Evolutionary conservation across 2,888 invertebrate species (phyloP).

Genomic region (Tholera decimalis): DNA sequence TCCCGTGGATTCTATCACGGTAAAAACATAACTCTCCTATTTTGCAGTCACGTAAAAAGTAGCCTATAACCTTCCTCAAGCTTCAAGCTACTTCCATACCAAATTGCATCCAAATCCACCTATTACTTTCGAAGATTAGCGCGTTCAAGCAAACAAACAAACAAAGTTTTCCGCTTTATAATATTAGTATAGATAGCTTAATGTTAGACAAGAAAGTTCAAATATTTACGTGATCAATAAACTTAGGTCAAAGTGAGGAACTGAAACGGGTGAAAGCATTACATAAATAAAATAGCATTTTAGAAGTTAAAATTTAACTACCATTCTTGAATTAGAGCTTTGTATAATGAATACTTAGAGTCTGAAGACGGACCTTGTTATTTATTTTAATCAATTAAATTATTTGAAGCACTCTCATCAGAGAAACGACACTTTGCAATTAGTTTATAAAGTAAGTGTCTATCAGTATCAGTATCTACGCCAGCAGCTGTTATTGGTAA

Average conservation of each 20-base stretch:
- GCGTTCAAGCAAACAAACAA: no score
- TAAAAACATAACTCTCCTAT: no score
- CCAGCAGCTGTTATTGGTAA: not conserved
- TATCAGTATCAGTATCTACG: not conserved
- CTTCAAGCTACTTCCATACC: no score
- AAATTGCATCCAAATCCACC: no score
- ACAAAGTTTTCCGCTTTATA: no score
- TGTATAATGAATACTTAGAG: not conserved
- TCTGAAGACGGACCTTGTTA: not conserved
- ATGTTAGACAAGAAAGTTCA: slow-evolving; percentile 24
- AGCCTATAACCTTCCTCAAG: no score
- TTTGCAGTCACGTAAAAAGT: no score
- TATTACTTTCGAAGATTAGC: no score
- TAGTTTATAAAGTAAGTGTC: not conserved
- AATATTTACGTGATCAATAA: slow-evolving; percentile 41
- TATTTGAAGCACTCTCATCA: slow-evolving; percentile 1
- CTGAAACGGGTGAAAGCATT: slow-evolving; percentile 7
- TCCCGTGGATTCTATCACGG: no score
- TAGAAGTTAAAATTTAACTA: slow-evolving; percentile 10
- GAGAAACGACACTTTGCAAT: not conserved
- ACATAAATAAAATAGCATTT: slow-evolving; percentile 11
- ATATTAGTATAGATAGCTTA: no score
- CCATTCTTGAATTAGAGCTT: not conserved
- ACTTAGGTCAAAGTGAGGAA: slow-evolving; percentile 26
- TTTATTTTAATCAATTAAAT: slow-evolving; percentile 10